Base-by-base conservation (phyloP, 1,140 invertebrate genomes). In the Aphelenchoides avenae region DNA sequence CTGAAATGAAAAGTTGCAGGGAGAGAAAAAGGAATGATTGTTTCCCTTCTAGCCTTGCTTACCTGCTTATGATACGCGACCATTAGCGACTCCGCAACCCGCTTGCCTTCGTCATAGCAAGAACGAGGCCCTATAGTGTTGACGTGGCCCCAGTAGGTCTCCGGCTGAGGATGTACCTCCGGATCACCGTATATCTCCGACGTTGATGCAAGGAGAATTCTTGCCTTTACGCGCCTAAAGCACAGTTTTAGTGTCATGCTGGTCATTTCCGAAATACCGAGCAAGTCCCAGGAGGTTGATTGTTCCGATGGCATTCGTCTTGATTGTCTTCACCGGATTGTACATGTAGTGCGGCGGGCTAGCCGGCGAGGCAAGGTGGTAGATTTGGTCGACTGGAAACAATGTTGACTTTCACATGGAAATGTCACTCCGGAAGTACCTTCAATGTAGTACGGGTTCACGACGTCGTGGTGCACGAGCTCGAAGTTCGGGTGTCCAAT, bases 291-390 rank as follows among this genome's bases (percentile, higher is more conserved):
- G 81, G 83, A 99, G 89, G 81, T 99, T 99, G 61, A 98, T 96
- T n/a, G 95, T 98, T 1, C 93, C 93, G 64, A 99, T 83, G 15
- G 92, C 95, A 78, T 98, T 99, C 1, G 94, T 98, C 79, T 99
- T 99, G 52, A 99, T 92, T 18, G 95, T 99, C 81, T 99, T 98
- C 0, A 99, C 93, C 31, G 94, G 94, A 83, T 99, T 99, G 69
- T 90, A 87, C 94, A 98, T 98, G 75, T 99, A 99, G 81, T 99
- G 93, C 1, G 91, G 91, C 40, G 95, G 95, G 70, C 90, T 94
- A 3, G 95, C 95, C 27, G 94, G 95, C 73, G 91, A 96, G 1
- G 95, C 94, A 64, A 99, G 81, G 80, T 99, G 94, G 80, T 98
- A 99, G 75, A 99, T 96, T 82, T 99, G 89, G 80, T 99, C 94